Conservation (phyloP, 2,888 invertebrate species). For the Allolobophora icterica region DNA sequence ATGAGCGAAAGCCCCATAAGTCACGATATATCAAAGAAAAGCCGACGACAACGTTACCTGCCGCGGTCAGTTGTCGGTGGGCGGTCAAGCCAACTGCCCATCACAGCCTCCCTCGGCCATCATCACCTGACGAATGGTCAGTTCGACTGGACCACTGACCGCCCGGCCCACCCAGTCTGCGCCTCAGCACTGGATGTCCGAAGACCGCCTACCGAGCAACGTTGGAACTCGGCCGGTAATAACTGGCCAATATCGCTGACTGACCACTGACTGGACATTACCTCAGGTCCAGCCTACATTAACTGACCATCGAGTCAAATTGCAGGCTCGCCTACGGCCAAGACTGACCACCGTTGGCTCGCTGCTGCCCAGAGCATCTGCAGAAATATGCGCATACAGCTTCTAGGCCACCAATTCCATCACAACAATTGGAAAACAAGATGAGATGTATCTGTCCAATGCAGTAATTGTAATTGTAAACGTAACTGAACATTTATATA, state of each 20-base stretch:
- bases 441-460: too few species aligned
- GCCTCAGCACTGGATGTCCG: not conserved
- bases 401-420: too few species aligned
- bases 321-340: not conserved
- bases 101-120: not conserved
- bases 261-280: constrained; percentile 17
- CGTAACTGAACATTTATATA: too few species aligned
- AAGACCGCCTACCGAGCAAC: not conserved
- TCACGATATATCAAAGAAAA: not conserved
- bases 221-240: not conserved
- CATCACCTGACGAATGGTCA: not conserved
- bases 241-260: constrained; percentile 1
- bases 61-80: not conserved
- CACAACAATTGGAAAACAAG: too few species aligned
- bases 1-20: not conserved
- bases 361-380: not conserved
- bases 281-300: not conserved
- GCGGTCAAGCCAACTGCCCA: constrained; percentile 7
- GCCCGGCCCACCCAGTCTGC: not conserved
- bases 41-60: not conserved
- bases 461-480: too few species aligned
- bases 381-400: not conserved
- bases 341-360: not conserved
- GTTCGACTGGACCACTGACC: not conserved
- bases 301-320: constrained; percentile 8